Evolutionary conservation across 2,113 vertebrate genomes (phyloP).

Genomic region (Anguilla rostrata): DNA sequence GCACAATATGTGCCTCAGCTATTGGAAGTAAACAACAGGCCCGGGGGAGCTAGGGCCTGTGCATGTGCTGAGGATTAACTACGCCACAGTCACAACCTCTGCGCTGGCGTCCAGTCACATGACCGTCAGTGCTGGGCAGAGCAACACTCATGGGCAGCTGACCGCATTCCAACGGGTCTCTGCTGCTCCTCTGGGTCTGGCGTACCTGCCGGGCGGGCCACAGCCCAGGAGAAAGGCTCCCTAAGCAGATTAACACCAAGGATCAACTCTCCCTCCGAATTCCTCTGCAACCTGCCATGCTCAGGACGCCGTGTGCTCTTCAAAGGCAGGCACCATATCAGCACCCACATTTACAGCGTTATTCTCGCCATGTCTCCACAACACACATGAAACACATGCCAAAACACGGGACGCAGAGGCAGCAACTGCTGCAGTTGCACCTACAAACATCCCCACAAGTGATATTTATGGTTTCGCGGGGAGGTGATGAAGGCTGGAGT

Average conservation of each 20-base stretch:
- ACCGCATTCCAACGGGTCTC: slow-evolving; percentile 18
- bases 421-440: neutral
- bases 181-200: neutral
- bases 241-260: slow-evolving; percentile 35
- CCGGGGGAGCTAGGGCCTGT: neutral
- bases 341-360: slow-evolving; percentile 8
- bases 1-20: neutral
- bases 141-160: slow-evolving; percentile 25
- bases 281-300: slow-evolving; percentile 12
- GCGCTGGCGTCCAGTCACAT: slow-evolving; percentile 17
- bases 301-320: neutral
- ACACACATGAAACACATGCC: slow-evolving; percentile 1
- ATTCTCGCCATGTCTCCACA: slow-evolving; percentile 19
- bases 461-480: neutral
- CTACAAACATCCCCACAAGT: slow-evolving; percentile 6
- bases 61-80: slow-evolving; percentile 31
- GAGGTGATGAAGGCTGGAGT: neutral
- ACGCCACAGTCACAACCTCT: neutral
- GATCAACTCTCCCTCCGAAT: slow-evolving; percentile 8
- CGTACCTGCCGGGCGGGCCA: neutral
- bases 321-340: neutral
- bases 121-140: slow-evolving; percentile 7
- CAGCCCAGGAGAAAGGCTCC: slow-evolving; percentile 7
- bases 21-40: neutral
- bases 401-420: slow-evolving; percentile 9